Evolutionary conservation across 2,888 invertebrate species (phyloP).

Genomic region (Tetranychus piercei): DNA sequence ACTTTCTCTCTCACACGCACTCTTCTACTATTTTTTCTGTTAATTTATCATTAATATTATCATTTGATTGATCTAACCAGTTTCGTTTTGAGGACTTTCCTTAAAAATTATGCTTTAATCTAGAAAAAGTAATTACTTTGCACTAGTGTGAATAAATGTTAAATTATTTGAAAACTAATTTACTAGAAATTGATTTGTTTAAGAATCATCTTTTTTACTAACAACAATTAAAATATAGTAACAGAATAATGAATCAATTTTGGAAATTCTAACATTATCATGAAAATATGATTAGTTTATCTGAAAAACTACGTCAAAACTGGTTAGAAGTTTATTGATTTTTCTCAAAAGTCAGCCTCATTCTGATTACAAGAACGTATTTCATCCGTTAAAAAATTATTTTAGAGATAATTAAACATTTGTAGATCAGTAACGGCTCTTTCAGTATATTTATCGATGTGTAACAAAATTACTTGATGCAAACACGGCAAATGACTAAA

Average conservation of each 20-base stretch:
- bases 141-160: too few relatives aligned
- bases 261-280: background rate
- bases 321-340: too few relatives aligned
- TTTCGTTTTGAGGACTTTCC: background rate
- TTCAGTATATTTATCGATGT: too few relatives aligned
- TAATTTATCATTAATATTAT: background rate
- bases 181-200: background rate
- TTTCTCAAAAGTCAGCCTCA: too few relatives aligned
- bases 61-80: background rate
- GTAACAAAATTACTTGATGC: too few relatives aligned
- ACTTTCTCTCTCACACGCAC: background rate
- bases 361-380: too few relatives aligned
- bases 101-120: background rate
- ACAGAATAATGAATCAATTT: background rate
- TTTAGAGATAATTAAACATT: too few relatives aligned
- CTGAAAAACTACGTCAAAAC: too few relatives aligned
- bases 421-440: too few relatives aligned
- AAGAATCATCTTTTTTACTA: background rate
- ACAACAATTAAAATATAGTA: background rate
- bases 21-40: background rate
- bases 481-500: too few relatives aligned
- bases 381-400: too few relatives aligned
- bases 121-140: background rate
- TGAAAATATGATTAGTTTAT: background rate
- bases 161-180: background rate